A percentile compares a stretch with the other conserved stretches of the same genome.
phyloP scores from a whole-genome alignment of 2,797 vertebrate species.

The Octomys mimax region DNA sequence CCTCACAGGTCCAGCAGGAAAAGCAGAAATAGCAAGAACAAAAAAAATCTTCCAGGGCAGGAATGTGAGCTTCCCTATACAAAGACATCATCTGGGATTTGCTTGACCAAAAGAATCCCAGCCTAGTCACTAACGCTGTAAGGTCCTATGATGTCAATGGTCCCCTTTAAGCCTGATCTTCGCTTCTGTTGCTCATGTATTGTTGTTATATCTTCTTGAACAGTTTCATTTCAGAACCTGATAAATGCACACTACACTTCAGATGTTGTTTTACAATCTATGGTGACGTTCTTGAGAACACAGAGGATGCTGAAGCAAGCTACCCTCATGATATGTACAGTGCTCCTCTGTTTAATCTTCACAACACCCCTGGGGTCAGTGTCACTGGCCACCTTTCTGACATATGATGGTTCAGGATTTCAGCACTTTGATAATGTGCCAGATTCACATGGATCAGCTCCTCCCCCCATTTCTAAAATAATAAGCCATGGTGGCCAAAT shows the following conservation, averaged over 20 bases:
- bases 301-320: neutral
- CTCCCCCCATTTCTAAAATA: conserved; percentile 52
- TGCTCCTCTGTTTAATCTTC: neutral
- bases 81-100: neutral
- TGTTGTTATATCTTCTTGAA: conserved; percentile 11
- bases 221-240: neutral
- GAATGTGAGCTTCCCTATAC: neutral
- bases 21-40: neutral
- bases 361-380: neutral
- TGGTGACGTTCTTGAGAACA: neutral
- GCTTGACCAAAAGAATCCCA: neutral
- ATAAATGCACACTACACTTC: neutral
- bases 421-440: neutral
- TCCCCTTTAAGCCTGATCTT: conserved; percentile 39
- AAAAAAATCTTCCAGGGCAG: too few relatives aligned
- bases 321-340: too few relatives aligned
- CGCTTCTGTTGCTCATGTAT: neutral
- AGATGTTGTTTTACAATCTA: neutral
- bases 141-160: neutral
- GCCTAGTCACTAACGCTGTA: neutral
- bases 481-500: neutral
- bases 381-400: neutral
- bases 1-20: neutral
- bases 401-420: neutral
- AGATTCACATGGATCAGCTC: neutral